Evolutionary conservation across 2,888 invertebrate species (phyloP), one percentile per base, ranked within the genome.

Genomic region (Epinotia nisella): DNA sequence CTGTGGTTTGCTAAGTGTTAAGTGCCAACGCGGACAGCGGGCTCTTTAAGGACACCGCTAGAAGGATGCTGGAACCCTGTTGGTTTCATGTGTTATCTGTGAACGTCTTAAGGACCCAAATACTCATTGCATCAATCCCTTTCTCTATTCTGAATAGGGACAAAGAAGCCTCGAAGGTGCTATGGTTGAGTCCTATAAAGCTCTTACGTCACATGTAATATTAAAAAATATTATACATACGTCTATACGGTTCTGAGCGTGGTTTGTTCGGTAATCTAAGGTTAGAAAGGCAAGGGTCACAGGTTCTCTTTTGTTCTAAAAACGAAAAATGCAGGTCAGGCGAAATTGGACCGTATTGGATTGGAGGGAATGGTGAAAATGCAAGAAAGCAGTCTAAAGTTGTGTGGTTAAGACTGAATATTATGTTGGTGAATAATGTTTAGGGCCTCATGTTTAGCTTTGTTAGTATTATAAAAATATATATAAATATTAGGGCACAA

Each of bases 241-340:
- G 62, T 15, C 62, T 29, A 1, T 29, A 10, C 10, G 29, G 10
- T 49, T 62, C 24, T 49, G 62, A 24, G 15, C 3, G n/a, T n/a
- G 29, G 49, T 62, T 21, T 61, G 51, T 29, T 24, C 17, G 51
- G 13, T 55, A 55, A 55, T 65, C 39, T 55, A 13, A 15, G 65
- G 65, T 65, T 35, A 65, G 35, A 19, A 51, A 65, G 64, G 19
- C 53, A 53, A 13, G 17, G 65, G 65, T 53, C 65, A 9, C 53
- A 55, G 53, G 65, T 55, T 55, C 65, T 53, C 65, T 39, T 65
- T 65, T 65, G 65, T 39, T 55, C 19, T 17, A 29, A 62, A 45
- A 21, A 58, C 5, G 13, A 24, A 65, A 35, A 19, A 24, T 24
- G 15, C 45, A 13, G 21, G 21, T 45, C 45, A 10, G 2, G n/a